Base-by-base conservation (phyloP, 2,113 vertebrate genomes). In the Castor canadensis region DNA sequence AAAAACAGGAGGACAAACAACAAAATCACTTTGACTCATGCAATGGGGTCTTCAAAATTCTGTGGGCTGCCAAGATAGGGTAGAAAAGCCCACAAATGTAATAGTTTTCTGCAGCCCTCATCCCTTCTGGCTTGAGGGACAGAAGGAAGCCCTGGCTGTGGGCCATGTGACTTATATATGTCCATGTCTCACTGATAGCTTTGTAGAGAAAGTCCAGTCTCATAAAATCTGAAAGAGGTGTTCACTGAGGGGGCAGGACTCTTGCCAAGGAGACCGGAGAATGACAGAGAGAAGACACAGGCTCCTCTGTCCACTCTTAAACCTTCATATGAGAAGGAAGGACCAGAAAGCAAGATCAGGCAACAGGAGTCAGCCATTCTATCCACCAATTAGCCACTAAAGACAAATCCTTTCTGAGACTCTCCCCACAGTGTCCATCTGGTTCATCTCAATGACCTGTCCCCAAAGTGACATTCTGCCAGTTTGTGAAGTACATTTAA, bases 221-320 rank as follows among this genome's bases (percentile, higher is more conserved):
- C 19, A 26, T 40, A 93, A 56, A 75, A 72, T n/a, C 89, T 72
- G n/a, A 40, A 58, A 94, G 38, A 49, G 26, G 86, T 56, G 66
- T 40, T 64, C 85, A 60, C 20, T 9, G 43, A 97, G 81, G 28
- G 52, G n/a, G 40, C 45, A 60, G 16, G 45, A 54, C 67, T 84
- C 49, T 94, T 87, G 76, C 89, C 84, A 89, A 73, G 92, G 96
- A 96, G 75, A 93, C 28, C 40, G 49, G 60, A 95, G 45, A 58
- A 67, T 28, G 40, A 22, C 64, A 22, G 52, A n/a, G 54, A 24
- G 49, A 60, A 73, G 35, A 64, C 20, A 13, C 3, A 38, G 75
- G 38, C 20, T 93, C 16, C 76, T 83, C 15, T 90, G 45, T 43
- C 35, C 32, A 73, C 69, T 79, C 47, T 11, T 79, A 85, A 87